A percentile compares a stretch with the other conserved stretches of the same genome.
Conservation (phyloP, 2,888 invertebrate species). For the Timema podura region DNA sequence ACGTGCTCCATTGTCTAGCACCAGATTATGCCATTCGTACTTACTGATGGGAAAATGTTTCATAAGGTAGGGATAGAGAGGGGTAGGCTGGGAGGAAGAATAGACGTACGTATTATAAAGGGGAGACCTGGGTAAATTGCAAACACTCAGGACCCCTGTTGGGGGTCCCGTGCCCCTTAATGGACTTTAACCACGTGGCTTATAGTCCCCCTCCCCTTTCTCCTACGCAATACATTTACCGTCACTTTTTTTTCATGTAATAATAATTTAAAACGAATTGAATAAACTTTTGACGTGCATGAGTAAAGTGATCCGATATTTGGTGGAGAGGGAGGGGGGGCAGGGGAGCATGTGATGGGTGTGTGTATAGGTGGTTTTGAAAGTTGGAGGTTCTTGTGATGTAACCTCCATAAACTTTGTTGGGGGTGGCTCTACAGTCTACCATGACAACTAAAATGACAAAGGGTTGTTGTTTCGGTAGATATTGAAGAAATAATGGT, state of each 20-base stretch:
- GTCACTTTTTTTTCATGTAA: neutral
- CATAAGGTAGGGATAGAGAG: neutral
- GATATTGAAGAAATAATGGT: no score
- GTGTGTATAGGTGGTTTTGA: no score
- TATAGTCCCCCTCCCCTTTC: slow-evolving; percentile 10
- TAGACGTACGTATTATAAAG: no score
- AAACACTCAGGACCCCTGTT: slow-evolving; percentile 19
- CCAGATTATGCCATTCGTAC: slow-evolving; percentile 17
- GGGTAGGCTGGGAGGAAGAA: no score
- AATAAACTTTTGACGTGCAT: slow-evolving; percentile 24
- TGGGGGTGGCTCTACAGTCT: no score
- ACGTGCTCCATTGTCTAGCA: neutral
- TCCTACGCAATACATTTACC: slow-evolving; percentile 4
- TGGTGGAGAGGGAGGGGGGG: neutral
- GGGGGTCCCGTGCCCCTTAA: neutral
- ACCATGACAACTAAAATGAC: no score
- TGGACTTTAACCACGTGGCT: no score
- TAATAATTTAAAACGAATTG: slow-evolving; percentile 21
- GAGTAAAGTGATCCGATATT: slow-evolving; percentile 23
- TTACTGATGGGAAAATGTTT: slow-evolving; percentile 24
- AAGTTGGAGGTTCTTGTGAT: no score
- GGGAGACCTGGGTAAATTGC: slow-evolving; percentile 19
- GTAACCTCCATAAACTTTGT: no score
- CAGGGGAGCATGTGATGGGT: no score
- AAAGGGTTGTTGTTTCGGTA: no score